These are phyloP conservation scores for Dromiciops gliroides DNA, from an alignment of 2,113 vertebrate genomes.

Conservation along the genomic window DNA sequence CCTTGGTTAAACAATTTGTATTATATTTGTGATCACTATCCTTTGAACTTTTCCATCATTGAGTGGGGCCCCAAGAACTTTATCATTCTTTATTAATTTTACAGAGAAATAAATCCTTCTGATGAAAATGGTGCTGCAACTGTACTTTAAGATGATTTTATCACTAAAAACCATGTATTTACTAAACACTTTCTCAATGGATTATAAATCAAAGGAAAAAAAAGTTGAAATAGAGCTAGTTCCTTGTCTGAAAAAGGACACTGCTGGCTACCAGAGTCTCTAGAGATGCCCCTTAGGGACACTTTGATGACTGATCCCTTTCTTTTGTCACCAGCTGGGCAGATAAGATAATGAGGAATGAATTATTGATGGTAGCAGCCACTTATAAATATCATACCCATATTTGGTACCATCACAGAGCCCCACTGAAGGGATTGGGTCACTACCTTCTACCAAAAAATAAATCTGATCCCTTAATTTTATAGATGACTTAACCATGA, in stretches of 20 bases:
- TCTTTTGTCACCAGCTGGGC: background rate
- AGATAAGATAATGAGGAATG: background rate
- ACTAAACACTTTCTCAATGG: background rate
- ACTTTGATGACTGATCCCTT: background rate
- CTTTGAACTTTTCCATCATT: background rate
- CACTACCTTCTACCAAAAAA: background rate
- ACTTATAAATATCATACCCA: background rate
- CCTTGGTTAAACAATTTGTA: background rate
- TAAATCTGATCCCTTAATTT: background rate
- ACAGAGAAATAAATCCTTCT: background rate
- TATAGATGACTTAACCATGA: background rate
- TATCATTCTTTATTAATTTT: background rate
- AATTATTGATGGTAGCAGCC: background rate
- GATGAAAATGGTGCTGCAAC: background rate
- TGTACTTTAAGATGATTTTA: constrained; percentile 5
- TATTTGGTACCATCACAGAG: background rate
- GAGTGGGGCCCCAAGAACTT: background rate
- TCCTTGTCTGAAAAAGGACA: background rate
- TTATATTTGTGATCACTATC: background rate
- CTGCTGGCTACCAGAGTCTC: background rate
- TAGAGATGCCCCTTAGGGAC: background rate
- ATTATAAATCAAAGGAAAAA: constrained; percentile 18
- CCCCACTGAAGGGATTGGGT: background rate
- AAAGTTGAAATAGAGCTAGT: constrained; percentile 14
- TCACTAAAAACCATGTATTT: background rate